Base-by-base conservation (phyloP, 2,888 invertebrate genomes). In the Hypolimnas misippus region DNA sequence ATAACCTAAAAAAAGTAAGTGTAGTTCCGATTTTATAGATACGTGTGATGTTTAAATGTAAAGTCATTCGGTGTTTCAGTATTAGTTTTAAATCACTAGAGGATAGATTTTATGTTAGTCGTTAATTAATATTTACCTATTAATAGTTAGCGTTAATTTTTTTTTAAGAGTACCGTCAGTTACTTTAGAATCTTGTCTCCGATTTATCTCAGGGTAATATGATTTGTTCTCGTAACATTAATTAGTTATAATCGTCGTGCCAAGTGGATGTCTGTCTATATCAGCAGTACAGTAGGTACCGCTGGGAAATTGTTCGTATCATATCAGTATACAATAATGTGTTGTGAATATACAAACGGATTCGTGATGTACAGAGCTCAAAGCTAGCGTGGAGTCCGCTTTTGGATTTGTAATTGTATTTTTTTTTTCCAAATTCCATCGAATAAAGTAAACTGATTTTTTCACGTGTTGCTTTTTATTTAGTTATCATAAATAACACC, bases 61-160 rank as follows among this genome's bases (percentile, higher is more conserved):
- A 78, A 84, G 79, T 82, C 76, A 75, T 77, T 84, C 73, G 77
- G 78, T 86, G 78, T 85, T 79, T 79, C 86, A 89, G 88, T 89
- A 88, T 89, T 90, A 86, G 86, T 84, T 86, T 84, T 84, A 87
- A 49, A 87, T 87, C 81, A 79, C 74, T 88, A 88, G 88, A 79
- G 80, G 84, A 86, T 87, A 86, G 82, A 82, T 75, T 84, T 89
- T 89, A 87, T 88, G 84, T 89, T 89, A 89, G 89, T 84, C 75
- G 86, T 88, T 89, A 87, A 84, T 87, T 89, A 86, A 81, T 88
- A 79, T 87, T 86, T 89, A 89, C 79, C 74, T 86, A 33, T 81
- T 80, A 73, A 79, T 80, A 82, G 75, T 75, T 72, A 86, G 84
- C 69, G 74, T 80, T 81, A 69, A 25, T 25, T 25, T 77, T 84